Evolutionary conservation across 2,888 invertebrate species (phyloP).

Genomic region (Drosophila cracens): DNA sequence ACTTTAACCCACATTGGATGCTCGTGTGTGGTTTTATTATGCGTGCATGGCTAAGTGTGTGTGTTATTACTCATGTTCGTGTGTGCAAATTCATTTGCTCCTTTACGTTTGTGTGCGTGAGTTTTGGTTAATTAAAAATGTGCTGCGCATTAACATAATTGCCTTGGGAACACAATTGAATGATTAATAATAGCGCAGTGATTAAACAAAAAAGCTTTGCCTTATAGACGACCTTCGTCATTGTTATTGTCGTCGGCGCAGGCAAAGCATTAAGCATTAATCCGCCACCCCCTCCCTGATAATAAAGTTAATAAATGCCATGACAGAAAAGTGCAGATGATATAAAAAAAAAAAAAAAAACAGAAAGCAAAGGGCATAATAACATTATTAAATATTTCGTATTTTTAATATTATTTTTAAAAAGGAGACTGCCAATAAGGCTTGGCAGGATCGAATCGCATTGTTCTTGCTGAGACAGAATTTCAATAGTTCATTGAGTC

Average conservation of each 20-base stretch:
- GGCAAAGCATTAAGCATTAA: not conserved
- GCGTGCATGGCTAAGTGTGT: conserved; percentile 5
- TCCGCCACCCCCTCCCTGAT: not conserved
- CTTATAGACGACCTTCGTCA: conserved; percentile 53
- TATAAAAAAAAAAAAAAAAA: not conserved
- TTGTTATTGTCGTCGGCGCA: conserved; percentile 16
- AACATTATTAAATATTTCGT: not conserved
- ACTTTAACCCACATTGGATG: conserved; percentile 48
- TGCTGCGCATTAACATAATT: conserved; percentile 73
- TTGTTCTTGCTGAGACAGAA: not conserved
- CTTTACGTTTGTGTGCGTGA: conserved; percentile 28
- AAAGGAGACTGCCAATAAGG: not conserved
- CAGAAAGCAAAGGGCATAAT: not conserved
- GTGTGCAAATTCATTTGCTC: conserved; percentile 4
- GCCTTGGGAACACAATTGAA: conserved; percentile 73
- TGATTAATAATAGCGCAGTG: conserved; percentile 72
- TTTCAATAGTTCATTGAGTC: not conserved
- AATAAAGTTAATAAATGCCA: not conserved
- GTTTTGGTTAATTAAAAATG: conserved; percentile 69
- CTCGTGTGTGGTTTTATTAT: conserved; percentile 45
- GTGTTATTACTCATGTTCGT: conserved; percentile 32
- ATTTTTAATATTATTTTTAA: not conserved
- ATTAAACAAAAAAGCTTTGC: conserved; percentile 56
- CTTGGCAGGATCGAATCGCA: not conserved
- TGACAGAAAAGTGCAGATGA: not conserved